These are phyloP conservation scores for Steinernema carpocapsae DNA, from an alignment of 2,888 invertebrate species.

Conservation along the genomic window DNA sequence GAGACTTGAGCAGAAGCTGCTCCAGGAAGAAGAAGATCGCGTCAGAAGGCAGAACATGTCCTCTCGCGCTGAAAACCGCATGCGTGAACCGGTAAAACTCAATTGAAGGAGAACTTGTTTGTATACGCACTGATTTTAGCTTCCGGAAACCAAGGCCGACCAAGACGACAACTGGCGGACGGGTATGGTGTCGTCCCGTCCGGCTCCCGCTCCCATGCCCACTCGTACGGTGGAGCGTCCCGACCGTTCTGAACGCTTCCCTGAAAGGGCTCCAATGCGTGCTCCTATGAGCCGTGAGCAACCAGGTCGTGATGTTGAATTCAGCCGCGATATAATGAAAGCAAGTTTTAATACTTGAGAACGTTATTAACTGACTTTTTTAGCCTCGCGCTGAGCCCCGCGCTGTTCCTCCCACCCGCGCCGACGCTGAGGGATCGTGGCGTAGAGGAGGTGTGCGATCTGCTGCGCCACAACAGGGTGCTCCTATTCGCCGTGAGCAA, in stretches of 20 bases:
- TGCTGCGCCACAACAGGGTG: too few species aligned
- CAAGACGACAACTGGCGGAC: constrained; percentile 38
- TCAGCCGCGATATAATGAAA: background rate
- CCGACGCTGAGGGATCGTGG: background rate
- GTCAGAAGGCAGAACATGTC: constrained; percentile 50
- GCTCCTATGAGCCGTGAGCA: background rate
- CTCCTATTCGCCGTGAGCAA: too few species aligned
- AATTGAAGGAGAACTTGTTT: background rate
- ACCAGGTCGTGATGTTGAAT: background rate
- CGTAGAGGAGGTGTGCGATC: too few species aligned
- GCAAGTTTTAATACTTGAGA: too few species aligned
- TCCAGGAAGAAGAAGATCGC: constrained; percentile 51
- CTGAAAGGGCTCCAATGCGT: background rate
- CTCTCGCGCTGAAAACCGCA: constrained; percentile 46
- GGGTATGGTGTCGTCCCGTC: constrained; percentile 25
- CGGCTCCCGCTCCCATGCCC: constrained; percentile 28
- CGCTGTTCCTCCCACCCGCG: background rate
- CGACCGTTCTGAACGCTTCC: background rate
- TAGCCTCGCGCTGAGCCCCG: background rate
- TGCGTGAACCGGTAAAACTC: constrained; percentile 11
- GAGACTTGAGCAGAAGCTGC: constrained; percentile 28
- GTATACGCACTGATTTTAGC: background rate
- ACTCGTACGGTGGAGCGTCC: background rate
- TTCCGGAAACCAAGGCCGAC: constrained; percentile 32
- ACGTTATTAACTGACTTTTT: too few species aligned